Evolutionary conservation across 1,140 invertebrate genomes (phyloP).

Genomic region (Halesus radiatus): DNA sequence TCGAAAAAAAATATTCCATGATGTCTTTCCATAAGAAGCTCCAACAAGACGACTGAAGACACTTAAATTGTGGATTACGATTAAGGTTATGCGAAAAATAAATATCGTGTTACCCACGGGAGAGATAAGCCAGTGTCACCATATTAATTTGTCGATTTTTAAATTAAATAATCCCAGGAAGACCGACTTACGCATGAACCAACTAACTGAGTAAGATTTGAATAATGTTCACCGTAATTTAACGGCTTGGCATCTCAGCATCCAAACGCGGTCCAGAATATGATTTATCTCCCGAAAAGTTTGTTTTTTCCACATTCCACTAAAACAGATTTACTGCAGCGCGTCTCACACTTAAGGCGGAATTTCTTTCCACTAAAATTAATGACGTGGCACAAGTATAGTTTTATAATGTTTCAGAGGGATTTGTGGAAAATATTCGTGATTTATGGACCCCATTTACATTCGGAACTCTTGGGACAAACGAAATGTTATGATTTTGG

Average conservation of each 20-base stretch:
- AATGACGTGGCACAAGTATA: slow-evolving; percentile 25
- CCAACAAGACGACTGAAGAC: too few relatives aligned
- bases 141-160: neutral
- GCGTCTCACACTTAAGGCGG: slow-evolving; percentile 30
- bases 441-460: slow-evolving; percentile 17
- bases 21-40: too few relatives aligned
- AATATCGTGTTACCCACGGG: too few relatives aligned
- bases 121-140: neutral
- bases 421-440: slow-evolving; percentile 33
- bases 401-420: slow-evolving; percentile 24
- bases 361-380: slow-evolving; percentile 34
- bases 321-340: slow-evolving; percentile 41
- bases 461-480: neutral
- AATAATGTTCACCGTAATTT: slow-evolving; percentile 50
- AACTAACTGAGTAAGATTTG: slow-evolving; percentile 26
- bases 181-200: neutral
- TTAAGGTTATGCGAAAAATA: too few relatives aligned
- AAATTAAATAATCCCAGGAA: slow-evolving; percentile 12
- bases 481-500: slow-evolving; percentile 3
- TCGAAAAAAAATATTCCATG: too few relatives aligned
- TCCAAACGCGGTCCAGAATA: slow-evolving; percentile 20
- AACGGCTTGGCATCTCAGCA: slow-evolving; percentile 46
- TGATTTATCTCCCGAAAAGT: slow-evolving; percentile 48
- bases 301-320: slow-evolving; percentile 50
- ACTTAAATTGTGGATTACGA: too few relatives aligned